phyloP scores from a whole-genome alignment of 2,888 invertebrate species.

The Acrobasis repandana region DNA sequence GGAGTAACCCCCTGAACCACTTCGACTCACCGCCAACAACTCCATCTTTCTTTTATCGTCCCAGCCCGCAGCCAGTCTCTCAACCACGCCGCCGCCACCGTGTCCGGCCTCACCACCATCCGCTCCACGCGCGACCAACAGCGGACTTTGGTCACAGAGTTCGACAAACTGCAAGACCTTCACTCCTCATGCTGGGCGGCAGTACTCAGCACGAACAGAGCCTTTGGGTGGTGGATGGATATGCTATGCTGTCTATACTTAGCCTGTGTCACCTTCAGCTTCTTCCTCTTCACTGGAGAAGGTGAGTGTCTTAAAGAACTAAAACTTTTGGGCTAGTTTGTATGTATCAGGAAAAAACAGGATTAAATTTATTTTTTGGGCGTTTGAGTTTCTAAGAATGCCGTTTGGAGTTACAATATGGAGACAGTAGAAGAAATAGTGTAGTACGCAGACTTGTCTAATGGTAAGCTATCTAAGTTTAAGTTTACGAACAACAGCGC shows the following conservation, averaged over 20 bases:
- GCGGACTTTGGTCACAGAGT: conserved; percentile 85
- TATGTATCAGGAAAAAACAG: no score
- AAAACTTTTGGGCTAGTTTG: no score
- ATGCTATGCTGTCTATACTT: conserved; percentile 81
- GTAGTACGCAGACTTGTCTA: background rate
- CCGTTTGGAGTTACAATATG: no score
- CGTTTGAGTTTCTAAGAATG: no score
- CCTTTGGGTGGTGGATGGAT: conserved; percentile 83
- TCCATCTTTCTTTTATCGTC: background rate
- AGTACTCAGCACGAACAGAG: conserved; percentile 63
- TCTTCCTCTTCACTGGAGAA: conserved; percentile 79
- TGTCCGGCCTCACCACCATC: conserved; percentile 92
- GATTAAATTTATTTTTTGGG: no score
- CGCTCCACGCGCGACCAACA: conserved; percentile 88
- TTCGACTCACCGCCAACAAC: no score
- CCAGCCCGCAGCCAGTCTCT: conserved; percentile 93
- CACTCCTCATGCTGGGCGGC: conserved; percentile 50
- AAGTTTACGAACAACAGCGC: conserved; percentile 82
- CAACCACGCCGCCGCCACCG: conserved; percentile 90
- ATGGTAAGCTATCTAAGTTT: background rate
- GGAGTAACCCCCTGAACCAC: no score
- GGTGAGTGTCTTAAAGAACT: conserved; percentile 38
- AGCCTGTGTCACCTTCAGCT: conserved; percentile 85
- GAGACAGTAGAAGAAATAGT: background rate
- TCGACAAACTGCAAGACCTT: conserved; percentile 84